phyloP scores from a whole-genome alignment of 2,888 invertebrate genomes.

The Lepas anatifera region DNA sequence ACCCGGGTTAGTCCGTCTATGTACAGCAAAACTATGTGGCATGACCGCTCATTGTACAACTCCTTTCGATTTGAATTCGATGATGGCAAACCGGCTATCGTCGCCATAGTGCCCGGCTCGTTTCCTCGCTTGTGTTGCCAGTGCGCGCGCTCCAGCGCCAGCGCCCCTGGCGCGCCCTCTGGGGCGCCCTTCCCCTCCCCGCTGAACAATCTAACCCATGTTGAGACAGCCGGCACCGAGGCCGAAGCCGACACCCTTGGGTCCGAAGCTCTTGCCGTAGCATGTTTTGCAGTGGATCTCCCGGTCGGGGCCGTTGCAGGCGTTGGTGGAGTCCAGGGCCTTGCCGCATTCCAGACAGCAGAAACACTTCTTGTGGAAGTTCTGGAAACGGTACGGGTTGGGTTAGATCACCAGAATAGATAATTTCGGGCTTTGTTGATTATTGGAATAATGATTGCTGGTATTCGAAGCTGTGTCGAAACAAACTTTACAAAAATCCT shows the following conservation, averaged over 20 bases:
- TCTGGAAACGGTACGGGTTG: slow-evolving; percentile 26
- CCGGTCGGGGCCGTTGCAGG: slow-evolving; percentile 82
- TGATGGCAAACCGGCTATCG: no score
- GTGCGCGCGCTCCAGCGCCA: not conserved
- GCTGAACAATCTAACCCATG: not conserved
- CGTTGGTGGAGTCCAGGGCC: slow-evolving; percentile 77
- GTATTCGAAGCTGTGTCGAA: not conserved
- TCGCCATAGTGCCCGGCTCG: not conserved
- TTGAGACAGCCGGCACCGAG: slow-evolving; percentile 74
- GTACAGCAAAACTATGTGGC: slow-evolving; percentile 3
- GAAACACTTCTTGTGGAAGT: slow-evolving; percentile 78
- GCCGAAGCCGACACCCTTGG: slow-evolving; percentile 66
- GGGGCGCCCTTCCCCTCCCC: not conserved
- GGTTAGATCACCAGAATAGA: not conserved
- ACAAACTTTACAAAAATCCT: not conserved
- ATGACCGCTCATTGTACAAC: not conserved
- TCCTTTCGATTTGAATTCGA: no score
- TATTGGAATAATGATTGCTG: not conserved
- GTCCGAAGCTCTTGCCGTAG: slow-evolving; percentile 61
- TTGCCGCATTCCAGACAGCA: slow-evolving; percentile 75
- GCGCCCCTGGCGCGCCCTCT: not conserved
- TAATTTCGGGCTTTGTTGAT: not conserved
- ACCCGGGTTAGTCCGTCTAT: slow-evolving; percentile 2
- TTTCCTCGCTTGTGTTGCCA: not conserved
- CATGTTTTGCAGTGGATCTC: slow-evolving; percentile 88